A percentile compares a stretch with the other conserved stretches of the same genome.
phyloP scores from a whole-genome alignment of 2,888 invertebrate species.

The Protophormia terraenovae region DNA sequence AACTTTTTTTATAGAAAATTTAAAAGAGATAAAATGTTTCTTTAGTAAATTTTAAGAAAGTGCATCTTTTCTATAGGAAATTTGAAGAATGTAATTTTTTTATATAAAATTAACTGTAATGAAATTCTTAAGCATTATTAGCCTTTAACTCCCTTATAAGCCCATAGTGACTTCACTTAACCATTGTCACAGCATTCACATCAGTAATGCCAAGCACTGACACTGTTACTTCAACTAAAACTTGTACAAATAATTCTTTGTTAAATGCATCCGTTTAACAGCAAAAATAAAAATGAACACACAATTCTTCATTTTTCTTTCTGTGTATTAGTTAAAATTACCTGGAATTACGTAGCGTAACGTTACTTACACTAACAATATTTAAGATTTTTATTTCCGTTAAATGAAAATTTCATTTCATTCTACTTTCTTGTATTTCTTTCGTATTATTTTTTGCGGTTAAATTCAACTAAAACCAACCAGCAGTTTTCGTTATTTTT shows the following conservation, averaged over 20 bases:
- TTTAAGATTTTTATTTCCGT: constrained; percentile 55
- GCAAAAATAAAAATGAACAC: background rate
- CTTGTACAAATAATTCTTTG: background rate
- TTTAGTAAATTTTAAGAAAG: no score
- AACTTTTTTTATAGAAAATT: no score
- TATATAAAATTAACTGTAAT: no score
- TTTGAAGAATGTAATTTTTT: no score
- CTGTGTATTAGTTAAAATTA: background rate
- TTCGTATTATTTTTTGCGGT: background rate
- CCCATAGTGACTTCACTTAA: no score
- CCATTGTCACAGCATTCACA: background rate
- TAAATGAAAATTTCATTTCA: constrained; percentile 13
- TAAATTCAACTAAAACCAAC: background rate
- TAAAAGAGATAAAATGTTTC: no score
- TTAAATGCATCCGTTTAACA: constrained; percentile 19
- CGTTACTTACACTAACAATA: background rate
- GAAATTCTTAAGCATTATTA: no score
- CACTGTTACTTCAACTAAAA: background rate
- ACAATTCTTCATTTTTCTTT: background rate
- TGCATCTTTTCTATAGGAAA: no score
- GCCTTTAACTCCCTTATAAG: no score
- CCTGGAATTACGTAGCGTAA: background rate
- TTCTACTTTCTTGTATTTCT: no score
- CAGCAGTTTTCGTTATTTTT: background rate
- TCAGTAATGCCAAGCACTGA: background rate